Evolutionary conservation across 2,797 vertebrate genomes (phyloP), one percentile per base, ranked within the genome.

Genomic region (Fistularia commersonii): DNA sequence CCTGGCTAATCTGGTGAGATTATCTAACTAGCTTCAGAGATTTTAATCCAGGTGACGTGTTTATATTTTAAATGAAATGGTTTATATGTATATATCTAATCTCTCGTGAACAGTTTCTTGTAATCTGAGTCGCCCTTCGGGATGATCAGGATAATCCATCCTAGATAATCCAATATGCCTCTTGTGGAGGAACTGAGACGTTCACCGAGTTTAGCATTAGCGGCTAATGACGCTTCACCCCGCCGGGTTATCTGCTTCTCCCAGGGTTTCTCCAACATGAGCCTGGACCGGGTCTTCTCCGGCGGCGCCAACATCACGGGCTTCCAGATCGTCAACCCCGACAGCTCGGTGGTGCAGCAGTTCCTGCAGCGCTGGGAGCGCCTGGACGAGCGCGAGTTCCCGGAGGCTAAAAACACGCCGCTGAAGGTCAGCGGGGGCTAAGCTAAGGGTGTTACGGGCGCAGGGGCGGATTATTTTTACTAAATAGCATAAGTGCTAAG

Each of bases 301-400:
- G 96, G 96, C 41, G 97, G 96, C 62, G 96, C 96, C 74, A 99
- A 99, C 58, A 83, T 98, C 61, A 99, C 96, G 57, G 94, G 95
- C 70, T 99, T 99, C 83, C 95, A 98, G 89, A 97, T 99, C 82
- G 93, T 98, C 84, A 97, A 91, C 88, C 93, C 91, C 13, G 95
- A 97, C 79, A 97, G 94, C 75, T 90, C 93, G 41, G 91, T 98
- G 66, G 96, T 98, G 62, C 96, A 97, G 84, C 95, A 99, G 82
- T 98, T 99, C 81, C 88, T 98, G 57, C 96, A 98, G 66, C 94
- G 96, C 76, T 99, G 97, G 97, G 92, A 96, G 82, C 93, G 93
- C 41, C 90, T 99, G 11, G 96, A 99, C 85, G 95, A 98, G 89
- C 92, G 96, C 72, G 97, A 99, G 85, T 98, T 98, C 71, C 96